phyloP scores from a whole-genome alignment of 2,113 vertebrate genomes.

The Strix uralensis region DNA sequence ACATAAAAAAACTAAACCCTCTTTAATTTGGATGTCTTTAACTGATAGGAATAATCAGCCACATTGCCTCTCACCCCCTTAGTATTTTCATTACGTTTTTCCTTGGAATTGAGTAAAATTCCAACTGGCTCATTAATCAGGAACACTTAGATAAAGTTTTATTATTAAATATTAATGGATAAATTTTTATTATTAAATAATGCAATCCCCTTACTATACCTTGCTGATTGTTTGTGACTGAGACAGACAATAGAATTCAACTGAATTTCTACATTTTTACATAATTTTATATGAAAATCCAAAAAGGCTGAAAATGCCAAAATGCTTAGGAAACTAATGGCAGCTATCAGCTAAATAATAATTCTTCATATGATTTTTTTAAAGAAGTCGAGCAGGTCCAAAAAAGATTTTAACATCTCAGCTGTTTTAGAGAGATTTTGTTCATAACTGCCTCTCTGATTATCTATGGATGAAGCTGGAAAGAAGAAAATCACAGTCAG shows the following conservation, averaged over 20 bases:
- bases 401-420: not conserved
- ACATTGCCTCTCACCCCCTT: not conserved
- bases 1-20: accelerated
- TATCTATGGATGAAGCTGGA: not conserved
- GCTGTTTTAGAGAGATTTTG: not conserved
- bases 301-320: not conserved
- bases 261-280: not conserved
- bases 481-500: not conserved
- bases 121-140: not conserved
- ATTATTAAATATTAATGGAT: not conserved
- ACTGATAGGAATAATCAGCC: not conserved
- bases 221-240: not conserved
- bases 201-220: not conserved
- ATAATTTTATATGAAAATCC: not conserved
- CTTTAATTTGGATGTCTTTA: not conserved
- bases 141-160: not conserved
- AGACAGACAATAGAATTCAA: not conserved
- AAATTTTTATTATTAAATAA: not conserved
- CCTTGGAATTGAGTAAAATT: not conserved
- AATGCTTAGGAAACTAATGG: not conserved
- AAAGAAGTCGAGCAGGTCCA: not conserved
- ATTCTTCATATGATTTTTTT: not conserved
- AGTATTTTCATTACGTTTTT: not conserved
- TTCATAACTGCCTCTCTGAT: not conserved
- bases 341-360: not conserved